phyloP scores from a whole-genome alignment of 2,797 vertebrate species.

The Sciaenops ocellatus region DNA sequence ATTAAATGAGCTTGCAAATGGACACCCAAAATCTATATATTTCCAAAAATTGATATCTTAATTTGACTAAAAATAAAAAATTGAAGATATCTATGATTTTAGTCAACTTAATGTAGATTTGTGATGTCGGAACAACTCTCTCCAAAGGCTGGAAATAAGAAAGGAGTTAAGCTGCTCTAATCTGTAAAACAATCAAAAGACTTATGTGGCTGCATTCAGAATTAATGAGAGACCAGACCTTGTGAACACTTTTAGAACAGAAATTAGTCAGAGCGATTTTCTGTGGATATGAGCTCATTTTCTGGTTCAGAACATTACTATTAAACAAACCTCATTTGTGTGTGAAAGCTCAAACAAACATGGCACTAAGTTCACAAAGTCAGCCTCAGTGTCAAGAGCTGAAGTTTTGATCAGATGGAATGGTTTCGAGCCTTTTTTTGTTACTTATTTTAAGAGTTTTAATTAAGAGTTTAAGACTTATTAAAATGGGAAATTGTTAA shows the following conservation, averaged over 20 bases:
- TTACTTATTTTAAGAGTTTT: too few species aligned
- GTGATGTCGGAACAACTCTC: conserved; percentile 21
- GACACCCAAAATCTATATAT: background rate
- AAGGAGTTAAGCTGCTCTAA: conserved; percentile 55
- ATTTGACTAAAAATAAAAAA: background rate
- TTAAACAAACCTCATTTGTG: conserved; percentile 51
- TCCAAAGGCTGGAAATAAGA: conserved; percentile 32
- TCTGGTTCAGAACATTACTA: conserved; percentile 53
- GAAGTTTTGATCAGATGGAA: conserved; percentile 45
- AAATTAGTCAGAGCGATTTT: conserved; percentile 62
- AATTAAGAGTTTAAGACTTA: too few species aligned
- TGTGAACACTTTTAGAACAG: conserved; percentile 39
- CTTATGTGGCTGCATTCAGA: conserved; percentile 46
- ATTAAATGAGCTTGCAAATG: background rate
- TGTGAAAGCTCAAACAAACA: conserved; percentile 54
- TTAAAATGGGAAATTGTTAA: too few species aligned
- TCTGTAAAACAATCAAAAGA: conserved; percentile 62
- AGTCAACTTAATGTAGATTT: conserved; percentile 16
- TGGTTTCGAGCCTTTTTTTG: conserved; percentile 30
- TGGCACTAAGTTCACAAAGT: conserved; percentile 59
- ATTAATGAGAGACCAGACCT: conserved; percentile 66
- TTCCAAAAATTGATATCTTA: background rate
- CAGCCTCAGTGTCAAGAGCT: conserved; percentile 31
- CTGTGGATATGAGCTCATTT: conserved; percentile 58
- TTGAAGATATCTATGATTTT: conserved; percentile 16